These are phyloP conservation scores for Platerodrilus igneus DNA, from an alignment of 2,888 invertebrate species.

Conservation along the genomic window DNA sequence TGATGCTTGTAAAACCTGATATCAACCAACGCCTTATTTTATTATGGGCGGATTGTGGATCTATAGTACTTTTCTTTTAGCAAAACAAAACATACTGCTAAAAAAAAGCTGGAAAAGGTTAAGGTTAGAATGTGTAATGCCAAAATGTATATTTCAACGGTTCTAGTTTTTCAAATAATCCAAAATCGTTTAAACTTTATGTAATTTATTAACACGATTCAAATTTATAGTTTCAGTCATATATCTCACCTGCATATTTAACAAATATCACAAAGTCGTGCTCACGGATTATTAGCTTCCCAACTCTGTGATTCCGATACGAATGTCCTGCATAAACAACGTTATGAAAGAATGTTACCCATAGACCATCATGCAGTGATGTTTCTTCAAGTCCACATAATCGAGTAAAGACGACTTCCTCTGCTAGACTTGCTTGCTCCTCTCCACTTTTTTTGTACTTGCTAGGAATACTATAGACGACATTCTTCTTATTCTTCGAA, in stretches of 20 bases:
- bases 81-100: no score
- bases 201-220: neutral
- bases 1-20: no score
- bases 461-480: slow-evolving; percentile 38
- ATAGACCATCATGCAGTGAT: slow-evolving; percentile 29
- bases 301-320: slow-evolving; percentile 38
- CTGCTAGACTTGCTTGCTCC: slow-evolving; percentile 39
- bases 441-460: slow-evolving; percentile 37
- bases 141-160: no score
- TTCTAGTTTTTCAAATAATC: no score
- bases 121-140: no score
- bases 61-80: no score
- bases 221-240: no score
- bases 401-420: slow-evolving; percentile 35
- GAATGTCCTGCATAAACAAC: slow-evolving; percentile 42
- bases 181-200: no score
- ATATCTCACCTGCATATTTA: slow-evolving; percentile 38
- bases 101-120: no score
- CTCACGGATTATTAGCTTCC: slow-evolving; percentile 42
- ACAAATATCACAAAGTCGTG: slow-evolving; percentile 44
- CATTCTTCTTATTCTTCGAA: slow-evolving; percentile 20
- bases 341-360: slow-evolving; percentile 42
- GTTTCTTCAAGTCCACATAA: slow-evolving; percentile 29
- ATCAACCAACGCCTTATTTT: no score
- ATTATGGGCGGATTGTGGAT: no score